Base-by-base conservation (phyloP, 2,797 vertebrate species). In the Trematomus bernacchii region DNA sequence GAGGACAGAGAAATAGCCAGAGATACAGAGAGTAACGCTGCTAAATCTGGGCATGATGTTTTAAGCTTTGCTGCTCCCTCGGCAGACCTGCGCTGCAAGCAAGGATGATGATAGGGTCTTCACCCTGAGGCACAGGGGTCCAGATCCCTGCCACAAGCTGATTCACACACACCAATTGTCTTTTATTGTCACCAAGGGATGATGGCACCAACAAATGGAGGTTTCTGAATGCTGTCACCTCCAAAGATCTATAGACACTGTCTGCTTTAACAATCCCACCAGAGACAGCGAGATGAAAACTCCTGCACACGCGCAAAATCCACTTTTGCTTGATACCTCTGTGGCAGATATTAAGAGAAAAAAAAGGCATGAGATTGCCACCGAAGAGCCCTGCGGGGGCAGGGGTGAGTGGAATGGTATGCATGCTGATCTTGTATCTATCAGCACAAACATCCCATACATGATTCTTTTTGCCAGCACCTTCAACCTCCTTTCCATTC, bases 401-500 rank as follows among this genome's bases (percentile, higher is more conserved):
- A 85, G 42, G 59, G 81, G 75, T 89, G 85, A 87, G 72, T 19
- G 60, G 64, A 86, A 78, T 65, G 75, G 72, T 55, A 85, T 87
- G 87, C 90, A 91, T 93, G 84, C 89, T 89, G 83, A 89, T 91
- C 77, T 76, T 89, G 85, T 85, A 81, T 90, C 88, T 73, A 89
- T 91, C 91, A 85, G 87, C 66, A 16, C 84, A 88, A 90, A 89
- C 71, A 81, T 86, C 73, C 85, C 43, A 67, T 66, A 76, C 73
- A 53, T 84, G 83, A 93, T 92, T 88, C 90, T 92, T 89, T 90
- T 80, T 83, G 52, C 63, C 79, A 58, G 71, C 82, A 87, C 83
- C 79, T 89, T 88, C 86, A 88, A 69, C 86, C 87, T 79, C 55
- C 70, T 80, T 75, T 78, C 80, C 55, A 83, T 90, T 91, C 85